Base-by-base conservation (phyloP, 2,888 invertebrate genomes). In the Chromoteleia sp. region DNA sequence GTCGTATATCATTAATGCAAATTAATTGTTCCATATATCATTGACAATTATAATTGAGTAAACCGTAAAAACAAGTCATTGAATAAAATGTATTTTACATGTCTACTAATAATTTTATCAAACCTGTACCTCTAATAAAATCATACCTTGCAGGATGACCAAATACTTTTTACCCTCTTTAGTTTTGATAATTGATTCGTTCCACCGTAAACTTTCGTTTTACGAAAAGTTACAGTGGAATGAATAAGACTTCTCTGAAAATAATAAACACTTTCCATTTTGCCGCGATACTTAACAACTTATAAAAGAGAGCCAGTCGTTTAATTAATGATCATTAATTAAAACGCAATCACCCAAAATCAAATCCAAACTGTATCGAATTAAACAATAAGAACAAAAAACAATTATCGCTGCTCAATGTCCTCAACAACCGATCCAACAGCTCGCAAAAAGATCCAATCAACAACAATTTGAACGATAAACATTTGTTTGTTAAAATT, bases 81-180 rank as follows among this genome's bases (percentile, higher is more conserved):
- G 7, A 3, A 25, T 5, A 36, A 54, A 15, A 33, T 17, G 1
- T 7, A 33, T 33, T 12, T 54, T 33, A 33, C 1, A 25, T 17
- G 5, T 10, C 17, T 17, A n/a, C 3, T 36, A 39, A 58, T 58
- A 21, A 58, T 12, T 2, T 50, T 29, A 50, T 45, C 14, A 29
- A 50, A 14, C 6, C 50, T 1, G 36, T 36, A 8, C 6, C 1
- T 10, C 36, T n/a, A 36, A 36, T n/a, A n/a, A 36, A 36, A 10
- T 36, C 10, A 36, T 36, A 36, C 2, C 36, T 36, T 36, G n/a
- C 36, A 36, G 12, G 36, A 59, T 63, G 63, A 63, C 63, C 63
- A 48, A 15, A 10, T 7, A 59, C 63, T 48, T 48, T 48, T 63
- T 10, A 48, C 63, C 63, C 63, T 63, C 6, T 63, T 48, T 48